phyloP scores from a whole-genome alignment of 2,113 vertebrate genomes.

The Pleuronectes platessa region DNA sequence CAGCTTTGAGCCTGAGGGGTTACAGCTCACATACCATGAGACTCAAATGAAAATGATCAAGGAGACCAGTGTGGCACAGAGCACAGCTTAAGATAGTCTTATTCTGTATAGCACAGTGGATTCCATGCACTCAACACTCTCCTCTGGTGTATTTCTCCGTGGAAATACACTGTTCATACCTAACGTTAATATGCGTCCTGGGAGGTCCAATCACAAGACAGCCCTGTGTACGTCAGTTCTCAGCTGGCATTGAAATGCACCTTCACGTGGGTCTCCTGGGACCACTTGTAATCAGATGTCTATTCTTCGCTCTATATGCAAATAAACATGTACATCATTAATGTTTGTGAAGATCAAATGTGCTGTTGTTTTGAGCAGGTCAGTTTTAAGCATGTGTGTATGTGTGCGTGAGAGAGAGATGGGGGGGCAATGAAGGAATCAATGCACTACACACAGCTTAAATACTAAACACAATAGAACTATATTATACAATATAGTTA shows the following conservation, averaged over 20 bases:
- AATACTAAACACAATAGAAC: no score
- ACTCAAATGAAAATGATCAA: constrained; percentile 64
- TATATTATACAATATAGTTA: no score
- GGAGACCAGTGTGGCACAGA: constrained; percentile 18
- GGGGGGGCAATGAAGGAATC: no score
- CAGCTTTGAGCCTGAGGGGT: constrained; percentile 53
- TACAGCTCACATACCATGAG: constrained; percentile 45
- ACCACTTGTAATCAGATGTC: background rate
- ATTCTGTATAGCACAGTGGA: constrained; percentile 29
- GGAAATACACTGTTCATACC: background rate
- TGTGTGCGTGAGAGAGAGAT: background rate
- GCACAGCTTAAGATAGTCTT: constrained; percentile 23
- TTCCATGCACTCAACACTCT: constrained; percentile 15
- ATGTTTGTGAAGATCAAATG: background rate
- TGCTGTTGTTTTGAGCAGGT: background rate
- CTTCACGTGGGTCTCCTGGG: background rate
- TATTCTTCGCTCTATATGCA: background rate
- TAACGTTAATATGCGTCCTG: background rate
- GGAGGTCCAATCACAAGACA: background rate
- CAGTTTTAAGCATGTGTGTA: background rate
- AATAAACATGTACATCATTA: background rate
- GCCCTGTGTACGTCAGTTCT: background rate
- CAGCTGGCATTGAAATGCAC: background rate
- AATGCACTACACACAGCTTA: no score
- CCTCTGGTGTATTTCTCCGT: constrained; percentile 9